Percentiles rank a stretch among this genome's conserved stretches.
These are phyloP conservation scores for Entosphenus tridentatus DNA, from an alignment of 2,113 vertebrate species.

Conservation along the genomic window DNA sequence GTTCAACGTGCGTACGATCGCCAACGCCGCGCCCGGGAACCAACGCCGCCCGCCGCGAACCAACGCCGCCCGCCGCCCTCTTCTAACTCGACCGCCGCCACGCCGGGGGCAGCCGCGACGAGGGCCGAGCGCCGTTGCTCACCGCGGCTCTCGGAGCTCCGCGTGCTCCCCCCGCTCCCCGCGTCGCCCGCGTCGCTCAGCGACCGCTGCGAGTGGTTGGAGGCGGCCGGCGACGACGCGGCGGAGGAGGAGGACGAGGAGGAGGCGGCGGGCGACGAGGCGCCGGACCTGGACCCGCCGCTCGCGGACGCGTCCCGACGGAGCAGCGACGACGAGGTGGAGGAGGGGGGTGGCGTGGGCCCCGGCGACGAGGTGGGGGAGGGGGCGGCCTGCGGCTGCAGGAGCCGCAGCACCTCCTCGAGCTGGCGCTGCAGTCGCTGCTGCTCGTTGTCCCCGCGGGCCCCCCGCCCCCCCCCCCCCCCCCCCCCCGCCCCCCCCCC, in stretches of 20 bases:
- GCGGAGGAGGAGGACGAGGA: conserved; percentile 68
- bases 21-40: neutral
- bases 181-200: conserved; percentile 39
- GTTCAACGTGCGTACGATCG: neutral
- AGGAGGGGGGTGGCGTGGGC: conserved; percentile 17
- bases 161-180: conserved; percentile 31
- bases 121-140: neutral
- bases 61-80: too few species aligned
- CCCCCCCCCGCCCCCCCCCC: too few species aligned
- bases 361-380: conserved; percentile 16
- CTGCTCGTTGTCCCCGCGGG: conserved; percentile 66
- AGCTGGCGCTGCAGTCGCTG: conserved; percentile 64
- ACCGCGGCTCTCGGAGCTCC: neutral
- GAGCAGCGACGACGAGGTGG: conserved; percentile 12
- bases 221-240: conserved; percentile 52
- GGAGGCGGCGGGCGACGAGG: conserved; percentile 13
- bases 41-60: too few species aligned
- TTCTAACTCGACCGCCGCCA: too few species aligned
- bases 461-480: too few species aligned
- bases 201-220: conserved; percentile 50
- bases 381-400: conserved; percentile 54
- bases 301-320: conserved; percentile 33
- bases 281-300: conserved; percentile 20
- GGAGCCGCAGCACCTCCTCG: conserved; percentile 59
- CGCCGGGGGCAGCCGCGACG: neutral